Percentiles rank a stretch among this genome's conserved stretches.
Evolutionary conservation across 2,888 invertebrate species (phyloP).

Genomic region (Camponotus fellah): DNA sequence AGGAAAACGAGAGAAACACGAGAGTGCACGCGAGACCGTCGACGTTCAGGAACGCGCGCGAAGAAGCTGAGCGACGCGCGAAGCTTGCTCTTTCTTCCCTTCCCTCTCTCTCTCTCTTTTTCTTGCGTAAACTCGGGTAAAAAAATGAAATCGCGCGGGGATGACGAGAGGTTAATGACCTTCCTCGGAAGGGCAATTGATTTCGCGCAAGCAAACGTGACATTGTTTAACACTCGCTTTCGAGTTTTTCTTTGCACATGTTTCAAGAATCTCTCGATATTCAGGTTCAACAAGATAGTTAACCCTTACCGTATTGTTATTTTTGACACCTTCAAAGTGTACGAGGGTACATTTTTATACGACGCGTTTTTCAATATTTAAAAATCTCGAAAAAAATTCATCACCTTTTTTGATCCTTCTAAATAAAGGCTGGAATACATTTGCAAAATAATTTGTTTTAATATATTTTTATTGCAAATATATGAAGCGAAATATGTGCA

Average conservation of each 20-base stretch:
- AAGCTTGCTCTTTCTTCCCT: background rate
- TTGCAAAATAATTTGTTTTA: no score
- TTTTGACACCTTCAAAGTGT: no score
- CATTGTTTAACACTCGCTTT: slow-evolving; percentile 27
- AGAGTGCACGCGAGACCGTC: slow-evolving; percentile 24
- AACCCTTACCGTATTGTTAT: no score
- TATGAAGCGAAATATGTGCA: no score
- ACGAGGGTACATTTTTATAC: no score
- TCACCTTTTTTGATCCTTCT: no score
- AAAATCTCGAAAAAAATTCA: no score
- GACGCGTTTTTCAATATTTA: no score
- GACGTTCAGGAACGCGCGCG: slow-evolving; percentile 23
- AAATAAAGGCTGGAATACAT: no score
- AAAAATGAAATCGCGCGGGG: slow-evolving; percentile 41
- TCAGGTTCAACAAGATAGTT: background rate
- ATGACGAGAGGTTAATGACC: slow-evolving; percentile 45
- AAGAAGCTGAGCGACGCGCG: slow-evolving; percentile 39
- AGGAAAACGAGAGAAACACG: slow-evolving; percentile 37
- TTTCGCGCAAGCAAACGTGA: slow-evolving; percentile 28
- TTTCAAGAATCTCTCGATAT: background rate
- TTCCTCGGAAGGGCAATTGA: slow-evolving; percentile 47
- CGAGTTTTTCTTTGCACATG: background rate
- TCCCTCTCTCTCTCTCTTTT: background rate
- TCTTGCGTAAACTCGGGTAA: slow-evolving; percentile 27
- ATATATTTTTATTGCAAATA: no score